phyloP scores from a whole-genome alignment of 2,888 invertebrate species.

The Rapana venosa region DNA sequence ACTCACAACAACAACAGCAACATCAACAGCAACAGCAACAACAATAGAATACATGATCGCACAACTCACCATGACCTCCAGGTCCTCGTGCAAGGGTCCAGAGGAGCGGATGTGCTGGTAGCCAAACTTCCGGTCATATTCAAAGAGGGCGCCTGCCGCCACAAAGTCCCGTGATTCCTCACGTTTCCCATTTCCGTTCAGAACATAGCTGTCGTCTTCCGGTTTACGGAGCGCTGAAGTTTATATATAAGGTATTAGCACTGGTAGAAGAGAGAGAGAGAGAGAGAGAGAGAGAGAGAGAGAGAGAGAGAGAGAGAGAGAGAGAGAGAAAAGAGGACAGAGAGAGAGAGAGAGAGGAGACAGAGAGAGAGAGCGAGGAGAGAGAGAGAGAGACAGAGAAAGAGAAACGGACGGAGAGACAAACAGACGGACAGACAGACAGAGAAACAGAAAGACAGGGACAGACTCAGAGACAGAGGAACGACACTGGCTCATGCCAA shows the following conservation, averaged over 20 bases:
- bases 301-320: constrained; percentile 11
- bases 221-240: constrained; percentile 67
- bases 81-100: constrained; percentile 67
- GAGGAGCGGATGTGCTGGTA: constrained; percentile 61
- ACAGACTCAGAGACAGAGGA: neutral
- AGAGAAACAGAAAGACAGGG: neutral
- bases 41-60: too few species aligned
- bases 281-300: neutral
- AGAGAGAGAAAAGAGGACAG: constrained; percentile 14
- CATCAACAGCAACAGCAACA: too few species aligned
- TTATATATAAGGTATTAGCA: neutral
- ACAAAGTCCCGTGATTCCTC: constrained; percentile 63
- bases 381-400: constrained; percentile 13
- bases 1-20: neutral
- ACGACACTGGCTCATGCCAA: neutral
- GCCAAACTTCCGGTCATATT: constrained; percentile 54
- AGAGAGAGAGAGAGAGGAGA: constrained; percentile 7
- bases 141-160: constrained; percentile 68
- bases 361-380: too few species aligned
- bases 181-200: constrained; percentile 66
- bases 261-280: neutral
- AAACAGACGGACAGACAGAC: neutral
- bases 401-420: neutral
- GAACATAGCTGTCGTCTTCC: constrained; percentile 54
- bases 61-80: constrained; percentile 60